phyloP scores from a whole-genome alignment of 2,113 vertebrate species.

The Callipepla squamata region DNA sequence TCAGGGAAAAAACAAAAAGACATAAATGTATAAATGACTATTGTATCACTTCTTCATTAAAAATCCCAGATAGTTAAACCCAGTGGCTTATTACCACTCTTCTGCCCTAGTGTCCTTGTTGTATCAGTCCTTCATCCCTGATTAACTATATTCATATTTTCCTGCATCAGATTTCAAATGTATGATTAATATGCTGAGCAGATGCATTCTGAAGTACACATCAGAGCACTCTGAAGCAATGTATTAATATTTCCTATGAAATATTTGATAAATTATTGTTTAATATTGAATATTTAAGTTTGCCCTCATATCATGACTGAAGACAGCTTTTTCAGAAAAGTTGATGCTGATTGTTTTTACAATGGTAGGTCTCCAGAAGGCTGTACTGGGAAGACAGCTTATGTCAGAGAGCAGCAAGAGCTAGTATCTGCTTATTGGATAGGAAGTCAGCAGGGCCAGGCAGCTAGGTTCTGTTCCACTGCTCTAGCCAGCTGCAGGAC shows the following conservation, averaged over 20 bases:
- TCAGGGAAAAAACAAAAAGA: not conserved
- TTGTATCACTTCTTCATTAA: conserved; percentile 18
- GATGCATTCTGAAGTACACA: not conserved
- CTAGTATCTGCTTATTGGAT: not conserved
- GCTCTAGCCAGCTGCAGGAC: not conserved
- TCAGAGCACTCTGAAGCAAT: not conserved
- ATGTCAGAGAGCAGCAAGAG: not conserved
- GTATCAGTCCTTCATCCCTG: not conserved
- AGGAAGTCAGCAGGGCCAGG: not conserved
- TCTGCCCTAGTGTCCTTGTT: not conserved
- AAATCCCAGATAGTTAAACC: not conserved
- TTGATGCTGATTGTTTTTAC: not conserved
- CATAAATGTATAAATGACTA: not conserved
- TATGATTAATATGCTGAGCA: conserved; percentile 13
- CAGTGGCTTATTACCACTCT: not conserved
- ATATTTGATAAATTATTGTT: not conserved
- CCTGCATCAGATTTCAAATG: not conserved
- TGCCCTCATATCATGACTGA: not conserved
- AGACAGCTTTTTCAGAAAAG: not conserved
- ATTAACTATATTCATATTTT: conserved; percentile 26
- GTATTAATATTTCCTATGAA: not conserved
- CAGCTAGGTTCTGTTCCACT: not conserved
- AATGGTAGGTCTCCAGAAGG: not conserved
- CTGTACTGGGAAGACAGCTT: not conserved
- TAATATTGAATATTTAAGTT: not conserved